Evolutionary conservation across 2,888 invertebrate species (phyloP), one percentile per base, ranked within the genome.

Genomic region (Tachina lurida): DNA sequence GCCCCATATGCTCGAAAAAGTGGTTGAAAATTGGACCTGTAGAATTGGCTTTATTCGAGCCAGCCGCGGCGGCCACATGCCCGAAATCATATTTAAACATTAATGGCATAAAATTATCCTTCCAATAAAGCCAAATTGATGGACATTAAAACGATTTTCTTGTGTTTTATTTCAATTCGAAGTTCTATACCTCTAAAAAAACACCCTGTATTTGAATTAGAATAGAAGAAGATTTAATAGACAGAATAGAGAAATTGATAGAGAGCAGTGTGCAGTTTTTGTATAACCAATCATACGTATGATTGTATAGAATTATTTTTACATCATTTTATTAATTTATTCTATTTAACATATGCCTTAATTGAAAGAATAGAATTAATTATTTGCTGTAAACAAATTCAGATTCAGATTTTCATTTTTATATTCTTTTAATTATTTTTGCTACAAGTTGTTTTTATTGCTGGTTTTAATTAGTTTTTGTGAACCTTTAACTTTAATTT

Each of bases 221-320:
- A 31, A 31, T 31, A 31, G 31, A 31, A 31, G 31, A 31, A 31
- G 0, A 41, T 56, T 39, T 45, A 60, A 60, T 45, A 31, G 12
- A 47, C 13, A 31, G 31, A 31, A 31, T 7, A 31, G 31, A 31
- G 31, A 31, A 2, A 31, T 31, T 7, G 7, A 7, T 45, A 19
- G 2, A 49, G 13, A 13, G 3, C n/a, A 17, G 39, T 15, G 45
- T 67, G 60, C 22, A 52, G 17, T 68, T n/a, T 63, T 63, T 31
- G n/a, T 39, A 39, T 56, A 63, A 31, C 19, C 43, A 78, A 45
- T 67, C 58, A 73, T 49, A 54, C 47, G 43, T 52, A 31, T 81
- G 67, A 52, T 81, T 81, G 80, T 68, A 74, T 60, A 52, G 60
- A 62, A 68, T 68, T 75, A 68, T 75, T 68, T 81, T 67, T 62